Percentiles rank a stretch among this genome's conserved stretches.
Conservation (phyloP, 2,113 vertebrate genomes). For the Phaetusa simplex region DNA sequence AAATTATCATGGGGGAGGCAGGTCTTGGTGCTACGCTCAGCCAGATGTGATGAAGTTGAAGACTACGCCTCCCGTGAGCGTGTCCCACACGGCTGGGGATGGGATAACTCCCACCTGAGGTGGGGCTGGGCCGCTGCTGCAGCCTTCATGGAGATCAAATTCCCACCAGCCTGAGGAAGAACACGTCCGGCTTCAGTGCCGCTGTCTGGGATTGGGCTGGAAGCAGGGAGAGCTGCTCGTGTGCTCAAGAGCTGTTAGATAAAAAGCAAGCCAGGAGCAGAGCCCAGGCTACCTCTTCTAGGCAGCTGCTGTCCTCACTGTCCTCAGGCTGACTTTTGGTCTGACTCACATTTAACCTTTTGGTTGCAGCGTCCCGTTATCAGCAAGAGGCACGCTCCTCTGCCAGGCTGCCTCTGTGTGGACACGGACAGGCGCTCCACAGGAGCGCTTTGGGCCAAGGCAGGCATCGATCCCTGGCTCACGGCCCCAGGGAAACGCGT, state of each 20-base stretch:
- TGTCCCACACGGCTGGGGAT: neutral
- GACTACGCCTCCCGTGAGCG: neutral
- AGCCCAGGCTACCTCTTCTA: neutral
- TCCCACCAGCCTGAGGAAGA: neutral
- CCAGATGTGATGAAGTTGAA: neutral
- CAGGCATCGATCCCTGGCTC: neutral
- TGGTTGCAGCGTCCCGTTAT: neutral
- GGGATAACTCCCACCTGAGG: neutral
- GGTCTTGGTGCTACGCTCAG: neutral
- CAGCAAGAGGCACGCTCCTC: neutral
- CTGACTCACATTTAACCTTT: neutral
- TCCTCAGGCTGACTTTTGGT: neutral
- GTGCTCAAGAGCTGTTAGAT: neutral
- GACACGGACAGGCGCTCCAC: fast-evolving
- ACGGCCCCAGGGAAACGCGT: fast-evolving
- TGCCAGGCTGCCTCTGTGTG: neutral
- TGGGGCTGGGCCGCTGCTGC: neutral
- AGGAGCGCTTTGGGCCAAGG: neutral
- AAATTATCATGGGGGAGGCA: neutral
- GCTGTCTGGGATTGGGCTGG: neutral
- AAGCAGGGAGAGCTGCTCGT: neutral
- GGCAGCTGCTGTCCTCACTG: neutral
- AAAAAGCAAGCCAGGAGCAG: neutral
- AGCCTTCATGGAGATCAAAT: fast-evolving
- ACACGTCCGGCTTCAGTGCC: fast-evolving